Conservation (phyloP, 1,140 invertebrate genomes). For the Phenacoccus solenopsis region DNA sequence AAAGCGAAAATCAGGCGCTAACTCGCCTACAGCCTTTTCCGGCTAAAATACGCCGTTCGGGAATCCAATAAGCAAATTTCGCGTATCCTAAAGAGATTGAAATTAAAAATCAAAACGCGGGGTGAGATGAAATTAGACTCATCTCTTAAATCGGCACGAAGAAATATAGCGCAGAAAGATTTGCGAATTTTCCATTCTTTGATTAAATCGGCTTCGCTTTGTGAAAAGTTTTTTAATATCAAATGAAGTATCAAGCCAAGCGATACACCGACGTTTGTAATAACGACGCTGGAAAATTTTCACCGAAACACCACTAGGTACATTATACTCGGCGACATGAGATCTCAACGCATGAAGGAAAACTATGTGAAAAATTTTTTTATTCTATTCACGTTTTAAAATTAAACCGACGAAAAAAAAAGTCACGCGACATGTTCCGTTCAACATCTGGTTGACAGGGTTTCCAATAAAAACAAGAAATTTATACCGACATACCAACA, state of each 20-base stretch:
- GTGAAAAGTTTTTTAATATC: constrained; percentile 3
- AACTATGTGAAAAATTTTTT: too few relatives aligned
- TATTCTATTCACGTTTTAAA: too few relatives aligned
- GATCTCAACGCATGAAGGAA: too few relatives aligned
- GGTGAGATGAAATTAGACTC: neutral
- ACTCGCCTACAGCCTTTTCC: neutral
- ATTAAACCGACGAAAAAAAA: too few relatives aligned
- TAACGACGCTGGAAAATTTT: neutral
- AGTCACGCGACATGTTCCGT: too few relatives aligned
- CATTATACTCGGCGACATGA: too few relatives aligned
- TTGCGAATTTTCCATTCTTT: neutral
- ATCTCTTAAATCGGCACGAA: neutral
- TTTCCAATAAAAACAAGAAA: too few relatives aligned
- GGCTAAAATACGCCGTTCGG: neutral
- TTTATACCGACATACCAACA: too few relatives aligned
- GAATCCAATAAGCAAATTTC: neutral
- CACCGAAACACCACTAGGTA: too few relatives aligned
- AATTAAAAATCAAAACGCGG: neutral
- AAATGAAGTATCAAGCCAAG: neutral
- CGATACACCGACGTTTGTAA: neutral
- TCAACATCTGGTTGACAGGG: too few relatives aligned
- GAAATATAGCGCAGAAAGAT: neutral
- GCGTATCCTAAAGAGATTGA: neutral
- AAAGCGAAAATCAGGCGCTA: constrained; percentile 1
- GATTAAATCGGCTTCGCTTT: neutral